Evolutionary conservation across 2,888 invertebrate species (phyloP), one percentile per base, ranked within the genome.

Genomic region (Athripsodes cinereus): DNA sequence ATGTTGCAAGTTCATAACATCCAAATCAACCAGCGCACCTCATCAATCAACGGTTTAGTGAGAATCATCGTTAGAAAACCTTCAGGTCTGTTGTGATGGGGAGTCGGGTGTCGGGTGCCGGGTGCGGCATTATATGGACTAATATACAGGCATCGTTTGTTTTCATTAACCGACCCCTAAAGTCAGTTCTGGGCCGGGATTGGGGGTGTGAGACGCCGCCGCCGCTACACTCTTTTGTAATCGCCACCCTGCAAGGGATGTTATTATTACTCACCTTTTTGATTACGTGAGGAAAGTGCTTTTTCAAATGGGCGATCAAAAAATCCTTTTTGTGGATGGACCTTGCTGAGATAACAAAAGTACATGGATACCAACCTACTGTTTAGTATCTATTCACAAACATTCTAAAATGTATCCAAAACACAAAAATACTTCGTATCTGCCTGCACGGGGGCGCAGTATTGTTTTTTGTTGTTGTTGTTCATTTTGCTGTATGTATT

Each of bases 101-200:
- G 40, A n/a, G 40, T 16, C 16, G 16, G 40, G 40, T 40, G 40
- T 13, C 40, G 40, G 40, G 40, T 53, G 53, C 35, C 20, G 47
- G 34, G 53, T n/a, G n/a, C n/a, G n/a, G n/a, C n/a, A n/a, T n/a
- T n/a, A 50, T 60, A 47, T 53, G 51, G 54, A 51, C 48, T 61
- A 62, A 62, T 62, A 62, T 62, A 62, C 53, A 44, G 58, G 55
- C 59, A 54, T 61, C 62, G 60, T 62, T 62, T 60, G 59, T 62
- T 60, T 62, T 57, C 62, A 62, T 62, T 62, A 62, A 46, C 40
- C 60, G 58, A 22, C 58, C 51, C 53, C 47, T 21, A 19, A 20
- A 19, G 21, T 47, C 47, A 47, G 59, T 52, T 51, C 48, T 22
- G 20, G 21, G 20, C 21, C 19, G 2, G 2, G 54, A 46, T 22